Base-by-base conservation (phyloP, 2,797 vertebrate genomes). In the Spinus olivaceus region DNA sequence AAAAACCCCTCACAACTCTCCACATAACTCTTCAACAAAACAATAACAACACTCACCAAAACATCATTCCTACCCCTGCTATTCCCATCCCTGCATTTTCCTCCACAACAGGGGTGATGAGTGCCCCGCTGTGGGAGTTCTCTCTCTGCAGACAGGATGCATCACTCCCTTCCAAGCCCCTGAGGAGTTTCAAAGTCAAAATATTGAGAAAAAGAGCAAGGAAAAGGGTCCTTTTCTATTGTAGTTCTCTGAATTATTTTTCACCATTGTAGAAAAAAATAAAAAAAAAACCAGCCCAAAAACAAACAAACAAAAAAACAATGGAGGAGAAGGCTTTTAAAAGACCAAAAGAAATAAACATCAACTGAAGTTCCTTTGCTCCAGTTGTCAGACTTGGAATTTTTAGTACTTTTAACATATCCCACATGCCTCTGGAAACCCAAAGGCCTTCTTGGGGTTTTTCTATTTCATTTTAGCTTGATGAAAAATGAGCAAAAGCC, bases 301-400 rank as follows among this genome's bases (percentile, higher is more conserved):
- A 17, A 12, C 9, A 20, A 19, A 17, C 17, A 18, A 15, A 12
- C 3, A 8, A 21, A 18, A 23, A 80, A 56, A 50, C 24, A 82
- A 61, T 14, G 14, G 65, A 93, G 44, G 69, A 72, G 33, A 81
- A 61, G 64, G 35, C 6, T 90, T 94, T 93, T 83, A 21, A 71
- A 95, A 79, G 80, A 80, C 78, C 76, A 86, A 92, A 95, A 80
- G 85, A 93, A 84, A 95, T 74, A 93, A 95, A 95, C 59, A 76
- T n/a, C 6, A 13, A 27, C 37, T 50, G 54, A 79, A 63, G 42
- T 71, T 9, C 2, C 47, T 73, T 49, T 39, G 56, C 88, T 93
- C 74, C 3, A 1, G 18, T 60, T 60, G 50, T 84, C 63, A 80
- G 53, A 20, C 6, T 32, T 9, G n/a, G 71, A 66, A 49, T 79